Base-by-base conservation (phyloP, 2,888 invertebrate genomes). In the Carpatolechia fugitivella region DNA sequence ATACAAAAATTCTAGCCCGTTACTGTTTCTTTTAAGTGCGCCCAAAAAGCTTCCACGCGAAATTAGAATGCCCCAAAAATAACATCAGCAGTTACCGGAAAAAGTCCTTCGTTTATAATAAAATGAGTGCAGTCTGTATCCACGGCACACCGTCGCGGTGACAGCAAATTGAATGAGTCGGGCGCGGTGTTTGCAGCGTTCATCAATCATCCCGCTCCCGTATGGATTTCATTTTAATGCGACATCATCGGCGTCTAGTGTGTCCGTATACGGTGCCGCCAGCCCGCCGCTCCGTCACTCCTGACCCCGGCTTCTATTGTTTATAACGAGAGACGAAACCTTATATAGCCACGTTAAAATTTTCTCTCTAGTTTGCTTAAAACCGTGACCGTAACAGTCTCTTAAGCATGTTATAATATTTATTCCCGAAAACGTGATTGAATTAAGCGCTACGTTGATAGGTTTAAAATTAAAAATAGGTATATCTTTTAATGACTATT, bases 181-280 rank as follows among this genome's bases (percentile, higher is more conserved):
- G 82, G 83, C 77, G 72, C 70, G 73, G 70, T 85, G 87, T 88
- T 86, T 88, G 84, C 82, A 60, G 65, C 69, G 66, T 77, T 88
- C 89, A 89, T 90, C 89, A 89, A 90, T 90, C 89, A 90, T 80
- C 72, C 76, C 72, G 74, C n/a, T 80, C 72, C 76, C 24, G 82
- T 85, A 80, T 87, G 87, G 87, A 85, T 86, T 85, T 86, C 87
- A 78, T 87, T 88, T 87, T 89, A 89, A 87, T 82, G 89, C 88
- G 82, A 65, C 82, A 88, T 87, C 89, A 90, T 84, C 82, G 84
- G 75, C 70, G 88, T 84, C 82, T 87, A 83, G 80, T 74, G 76
- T 76, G 80, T 72, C 76, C 78, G 77, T 20, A 41, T 41, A 18
- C 18, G 40, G 16, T 13, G 5, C 24, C 36, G 13, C 10, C 10